Base-by-base conservation (phyloP, 2,797 vertebrate genomes). In the Sebastolobus altivelis region DNA sequence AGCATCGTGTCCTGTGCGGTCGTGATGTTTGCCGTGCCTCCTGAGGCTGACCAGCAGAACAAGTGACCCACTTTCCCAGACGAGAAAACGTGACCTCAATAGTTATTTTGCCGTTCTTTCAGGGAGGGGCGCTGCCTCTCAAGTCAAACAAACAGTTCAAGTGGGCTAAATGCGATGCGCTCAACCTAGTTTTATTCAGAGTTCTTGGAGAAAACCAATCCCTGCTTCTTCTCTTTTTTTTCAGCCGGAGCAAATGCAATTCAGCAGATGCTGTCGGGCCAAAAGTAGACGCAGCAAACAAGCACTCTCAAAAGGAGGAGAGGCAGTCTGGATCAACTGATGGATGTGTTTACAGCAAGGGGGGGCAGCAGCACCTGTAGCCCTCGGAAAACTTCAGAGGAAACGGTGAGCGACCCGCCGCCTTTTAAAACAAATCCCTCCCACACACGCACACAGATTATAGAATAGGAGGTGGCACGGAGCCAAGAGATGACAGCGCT, bases 21-120 rank as follows among this genome's bases (percentile, higher is more conserved):
- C 38, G 2, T 65, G 49, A 72, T 87, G 88, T 92, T 89, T 85
- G 87, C 75, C 43, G n/a, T 16, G 56, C 79, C 82, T 84, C 83
- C 61, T 18, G 76, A 74, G 70, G 70, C 85, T 83, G 86, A 89
- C 83, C 84, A 79, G 82, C 55, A 70, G 73, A 87, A 92, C 80
- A 85, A 88, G 79, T 87, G 94, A 93, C 92, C 95, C 92, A 93
- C 87, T 94, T 95, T 88, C 80, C 59, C 84, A 84, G 82, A 92
- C 76, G 81, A 92, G 87, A 84, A 91, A 88, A 88, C 59, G 77
- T 92, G 91, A 90, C 92, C 92, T 92, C 89, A 84, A 90, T 92
- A 92, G 92, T 90, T 90, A 75, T 90, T 90, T 89, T 82, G 81
- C 87, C 76, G 16, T 89, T 87, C 80, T 92, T 89, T 81, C 16